Percentiles rank a stretch among this genome's conserved stretches.
These are phyloP conservation scores for Manduca sexta DNA, from an alignment of 1,140 invertebrate species.

Conservation along the genomic window DNA sequence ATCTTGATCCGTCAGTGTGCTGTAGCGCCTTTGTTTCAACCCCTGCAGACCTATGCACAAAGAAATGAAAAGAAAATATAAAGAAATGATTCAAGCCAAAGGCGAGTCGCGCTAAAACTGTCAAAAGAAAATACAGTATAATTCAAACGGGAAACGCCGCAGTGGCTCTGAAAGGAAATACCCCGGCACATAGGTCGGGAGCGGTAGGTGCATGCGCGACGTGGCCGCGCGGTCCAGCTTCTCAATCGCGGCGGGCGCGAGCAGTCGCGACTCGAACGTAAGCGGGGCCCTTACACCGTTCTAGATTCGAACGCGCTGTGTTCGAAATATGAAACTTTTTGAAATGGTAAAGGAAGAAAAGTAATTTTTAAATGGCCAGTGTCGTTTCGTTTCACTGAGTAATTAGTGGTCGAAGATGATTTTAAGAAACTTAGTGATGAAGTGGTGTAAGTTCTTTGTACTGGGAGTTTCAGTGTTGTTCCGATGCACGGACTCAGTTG, in stretches of 20 bases:
- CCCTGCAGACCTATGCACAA: constrained; percentile 2
- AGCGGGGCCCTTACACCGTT: not conserved
- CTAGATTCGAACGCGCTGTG: constrained; percentile 1
- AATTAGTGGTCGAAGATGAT: constrained; percentile 6
- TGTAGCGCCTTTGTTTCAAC: constrained; percentile 9
- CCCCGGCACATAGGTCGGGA: constrained; percentile 13
- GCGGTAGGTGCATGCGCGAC: no score
- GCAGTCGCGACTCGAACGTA: constrained; percentile 8
- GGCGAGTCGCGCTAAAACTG: constrained; percentile 19
- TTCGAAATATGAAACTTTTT: constrained; percentile 16
- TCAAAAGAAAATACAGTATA: constrained; percentile 29
- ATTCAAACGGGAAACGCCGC: constrained; percentile 21
- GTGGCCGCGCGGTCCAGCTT: no score
- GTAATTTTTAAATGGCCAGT: constrained; percentile 2
- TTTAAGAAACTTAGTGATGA: constrained; percentile 35
- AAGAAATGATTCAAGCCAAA: constrained; percentile 24
- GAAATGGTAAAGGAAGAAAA: not conserved
- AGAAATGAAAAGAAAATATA: constrained; percentile 1
- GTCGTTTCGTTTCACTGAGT: not conserved
- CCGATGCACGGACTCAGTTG: constrained; percentile 55
- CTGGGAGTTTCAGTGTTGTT: constrained; percentile 65
- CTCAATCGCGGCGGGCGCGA: constrained; percentile 1
- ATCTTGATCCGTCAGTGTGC: not conserved
- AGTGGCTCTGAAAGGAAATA: constrained; percentile 17
- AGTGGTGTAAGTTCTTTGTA: constrained; percentile 42